A percentile compares a stretch with the other conserved stretches of the same genome.
These are phyloP conservation scores for Drosophila bocqueti DNA, from an alignment of 1,140 invertebrate species.

Conservation along the genomic window DNA sequence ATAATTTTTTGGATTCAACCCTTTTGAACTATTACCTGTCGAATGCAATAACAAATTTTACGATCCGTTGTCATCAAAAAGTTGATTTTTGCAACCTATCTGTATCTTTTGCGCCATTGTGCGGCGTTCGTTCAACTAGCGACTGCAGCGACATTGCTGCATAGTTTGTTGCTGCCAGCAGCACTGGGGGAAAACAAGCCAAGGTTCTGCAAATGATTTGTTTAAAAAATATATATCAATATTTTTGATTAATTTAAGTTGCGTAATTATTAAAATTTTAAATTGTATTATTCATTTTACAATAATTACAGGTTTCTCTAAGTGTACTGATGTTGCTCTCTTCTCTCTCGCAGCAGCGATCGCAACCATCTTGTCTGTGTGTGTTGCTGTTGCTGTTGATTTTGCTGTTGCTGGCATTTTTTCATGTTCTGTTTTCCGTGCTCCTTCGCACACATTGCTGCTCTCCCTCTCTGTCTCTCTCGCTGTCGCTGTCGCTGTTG, in stretches of 20 bases:
- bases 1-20: too few species aligned
- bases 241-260: too few species aligned
- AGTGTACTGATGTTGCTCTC: slow-evolving; percentile 38
- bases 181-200: background rate
- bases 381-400: slow-evolving; percentile 5
- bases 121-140: slow-evolving; percentile 60
- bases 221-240: too few species aligned
- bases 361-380: slow-evolving; percentile 24
- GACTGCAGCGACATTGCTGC: slow-evolving; percentile 48
- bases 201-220: background rate
- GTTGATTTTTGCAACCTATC: too few species aligned
- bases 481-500: slow-evolving; percentile 12
- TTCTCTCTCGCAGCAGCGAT: slow-evolving; percentile 32
- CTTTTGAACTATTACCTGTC: too few species aligned
- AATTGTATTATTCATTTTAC: background rate
- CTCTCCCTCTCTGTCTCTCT: slow-evolving; percentile 21
- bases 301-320: background rate
- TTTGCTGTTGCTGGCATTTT: slow-evolving; percentile 57
- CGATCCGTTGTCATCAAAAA: too few species aligned
- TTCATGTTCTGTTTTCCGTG: slow-evolving; percentile 77
- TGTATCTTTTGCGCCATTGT: too few species aligned
- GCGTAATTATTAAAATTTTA: too few species aligned
- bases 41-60: too few species aligned
- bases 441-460: slow-evolving; percentile 76
- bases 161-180: slow-evolving; percentile 44